Conservation (phyloP, 2,113 vertebrate species). For the Takifugu flavidus region DNA sequence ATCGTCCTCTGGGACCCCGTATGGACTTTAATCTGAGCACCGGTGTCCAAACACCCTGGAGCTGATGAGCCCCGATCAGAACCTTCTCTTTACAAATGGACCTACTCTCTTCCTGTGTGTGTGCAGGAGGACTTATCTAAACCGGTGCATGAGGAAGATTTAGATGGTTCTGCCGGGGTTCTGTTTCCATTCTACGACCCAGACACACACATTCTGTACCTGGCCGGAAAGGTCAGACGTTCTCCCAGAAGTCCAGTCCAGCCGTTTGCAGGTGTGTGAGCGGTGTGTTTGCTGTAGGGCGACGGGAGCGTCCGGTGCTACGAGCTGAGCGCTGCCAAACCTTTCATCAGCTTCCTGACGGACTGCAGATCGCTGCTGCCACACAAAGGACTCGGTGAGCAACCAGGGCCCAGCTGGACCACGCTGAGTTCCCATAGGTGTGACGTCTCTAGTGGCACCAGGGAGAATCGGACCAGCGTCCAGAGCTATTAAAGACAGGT, state of each 20-base stretch:
- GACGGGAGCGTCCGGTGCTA: constrained; percentile 92
- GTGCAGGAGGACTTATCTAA: constrained; percentile 85
- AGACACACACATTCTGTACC: constrained; percentile 87
- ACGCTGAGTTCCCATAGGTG: no score
- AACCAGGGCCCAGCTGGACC: no score
- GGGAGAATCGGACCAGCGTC: no score
- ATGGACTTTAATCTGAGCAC: neutral
- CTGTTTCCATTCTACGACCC: constrained; percentile 90
- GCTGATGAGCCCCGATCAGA: neutral
- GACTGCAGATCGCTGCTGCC: constrained; percentile 84
- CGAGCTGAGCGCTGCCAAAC: constrained; percentile 84
- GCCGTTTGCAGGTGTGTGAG: neutral
- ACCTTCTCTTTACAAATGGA: neutral
- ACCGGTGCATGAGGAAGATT: constrained; percentile 86
- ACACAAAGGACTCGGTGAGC: constrained; percentile 91
- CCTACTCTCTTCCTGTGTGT: neutral
- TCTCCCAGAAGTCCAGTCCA: neutral
- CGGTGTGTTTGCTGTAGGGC: constrained; percentile 71
- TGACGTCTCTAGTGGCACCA: no score
- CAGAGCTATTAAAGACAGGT: no score
- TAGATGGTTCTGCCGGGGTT: constrained; percentile 87
- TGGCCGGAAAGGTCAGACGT: constrained; percentile 87
- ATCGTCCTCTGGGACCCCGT: constrained; percentile 90
- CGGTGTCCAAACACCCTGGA: no score
- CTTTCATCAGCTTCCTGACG: constrained; percentile 83